Conservation (phyloP, 2,888 invertebrate genomes). For the Meta bourneti region DNA sequence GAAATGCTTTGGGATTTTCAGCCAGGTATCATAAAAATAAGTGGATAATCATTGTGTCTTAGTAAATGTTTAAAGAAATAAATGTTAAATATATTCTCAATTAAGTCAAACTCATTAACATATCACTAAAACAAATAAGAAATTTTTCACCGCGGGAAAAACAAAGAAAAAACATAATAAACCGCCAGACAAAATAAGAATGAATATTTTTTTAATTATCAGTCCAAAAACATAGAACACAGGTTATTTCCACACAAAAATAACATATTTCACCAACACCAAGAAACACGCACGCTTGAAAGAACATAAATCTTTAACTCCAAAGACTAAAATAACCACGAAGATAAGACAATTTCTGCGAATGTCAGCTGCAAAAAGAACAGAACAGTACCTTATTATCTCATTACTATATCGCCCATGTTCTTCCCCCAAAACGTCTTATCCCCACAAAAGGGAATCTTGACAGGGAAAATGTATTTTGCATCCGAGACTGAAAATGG, state of each 20-base stretch:
- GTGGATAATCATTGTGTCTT: too few relatives aligned
- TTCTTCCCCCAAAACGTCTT: neutral
- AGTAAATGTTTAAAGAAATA: too few relatives aligned
- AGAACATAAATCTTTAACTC: neutral
- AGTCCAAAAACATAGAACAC: too few relatives aligned
- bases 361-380: conserved; percentile 15
- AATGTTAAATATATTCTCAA: too few relatives aligned
- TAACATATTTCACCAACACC: neutral
- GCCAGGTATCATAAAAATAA: too few relatives aligned
- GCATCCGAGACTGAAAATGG: conserved; percentile 1
- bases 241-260: neutral
- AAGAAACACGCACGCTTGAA: neutral
- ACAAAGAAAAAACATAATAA: too few relatives aligned
- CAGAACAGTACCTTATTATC: conserved; percentile 6
- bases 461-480: conserved; percentile 15
- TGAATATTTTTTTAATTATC: too few relatives aligned
- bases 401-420: neutral
- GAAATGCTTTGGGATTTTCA: neutral
- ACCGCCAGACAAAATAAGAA: too few relatives aligned
- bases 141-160: too few relatives aligned
- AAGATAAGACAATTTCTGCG: conserved; percentile 37
- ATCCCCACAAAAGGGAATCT: conserved; percentile 22
- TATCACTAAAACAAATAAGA: too few relatives aligned
- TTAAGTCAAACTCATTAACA: too few relatives aligned
- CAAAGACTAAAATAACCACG: neutral